phyloP scores from a whole-genome alignment of 2,113 vertebrate genomes.

The Chaetodon auriga region DNA sequence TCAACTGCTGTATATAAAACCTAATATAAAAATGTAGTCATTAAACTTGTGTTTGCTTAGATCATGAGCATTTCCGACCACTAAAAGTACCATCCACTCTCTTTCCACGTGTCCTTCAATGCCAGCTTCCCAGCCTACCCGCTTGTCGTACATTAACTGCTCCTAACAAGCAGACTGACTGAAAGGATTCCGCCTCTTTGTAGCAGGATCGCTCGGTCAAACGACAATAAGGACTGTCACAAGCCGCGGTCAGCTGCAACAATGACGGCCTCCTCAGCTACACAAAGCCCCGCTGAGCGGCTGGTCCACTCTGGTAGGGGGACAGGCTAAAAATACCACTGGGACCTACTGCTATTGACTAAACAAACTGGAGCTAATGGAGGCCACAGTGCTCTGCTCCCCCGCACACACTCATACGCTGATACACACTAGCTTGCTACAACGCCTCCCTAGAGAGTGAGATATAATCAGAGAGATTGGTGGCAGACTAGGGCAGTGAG shows the following conservation, averaged over 20 bases:
- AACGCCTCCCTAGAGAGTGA: constrained; percentile 79
- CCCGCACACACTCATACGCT: not conserved
- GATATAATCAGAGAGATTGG: constrained; percentile 82
- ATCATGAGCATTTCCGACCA: not conserved
- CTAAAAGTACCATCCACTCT: not conserved
- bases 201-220: constrained; percentile 38
- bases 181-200: constrained; percentile 23
- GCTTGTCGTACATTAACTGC: not conserved
- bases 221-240: constrained; percentile 56
- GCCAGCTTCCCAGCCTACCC: not conserved
- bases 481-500: constrained; percentile 63
- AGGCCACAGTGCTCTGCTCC: constrained; percentile 55
- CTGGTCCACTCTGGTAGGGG: constrained; percentile 52
- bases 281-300: constrained; percentile 69
- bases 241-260: constrained; percentile 45
- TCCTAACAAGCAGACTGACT: constrained; percentile 37
- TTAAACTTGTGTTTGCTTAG: not conserved
- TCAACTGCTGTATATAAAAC: not conserved
- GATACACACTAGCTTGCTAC: constrained; percentile 39
- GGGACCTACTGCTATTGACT: constrained; percentile 79
- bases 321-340: constrained; percentile 77
- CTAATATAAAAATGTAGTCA: not conserved
- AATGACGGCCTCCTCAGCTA: constrained; percentile 51
- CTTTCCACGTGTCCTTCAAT: not conserved
- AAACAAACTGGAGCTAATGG: constrained; percentile 81